Base-by-base conservation (phyloP, 2,113 vertebrate species). In the Mus spicilegus region DNA sequence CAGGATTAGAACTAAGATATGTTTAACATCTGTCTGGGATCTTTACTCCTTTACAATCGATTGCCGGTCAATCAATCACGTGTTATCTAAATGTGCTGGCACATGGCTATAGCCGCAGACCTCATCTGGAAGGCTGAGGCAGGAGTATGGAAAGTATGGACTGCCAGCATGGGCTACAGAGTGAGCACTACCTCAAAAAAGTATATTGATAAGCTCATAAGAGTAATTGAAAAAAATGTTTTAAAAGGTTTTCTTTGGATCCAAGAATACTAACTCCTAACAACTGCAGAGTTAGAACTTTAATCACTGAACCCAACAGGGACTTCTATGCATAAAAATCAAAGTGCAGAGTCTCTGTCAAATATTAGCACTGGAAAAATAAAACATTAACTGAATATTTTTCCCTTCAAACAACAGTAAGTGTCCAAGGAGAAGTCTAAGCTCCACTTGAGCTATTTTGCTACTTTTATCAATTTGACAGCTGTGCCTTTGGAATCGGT, bases 381-480 rank as follows among this genome's bases (percentile, higher is more conserved):
- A 93, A 97, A 97, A 95, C 67, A 96, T 91, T 95, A 96, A 96
- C 61, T 87, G 82, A 75, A 87, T 42, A 70, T 30, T 2, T 1
- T 76, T 58, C 42, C 72, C 54, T 51, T 10, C 20, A 87, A 91
- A 77, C 56, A 92, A 90, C 42, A 97, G 70, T 65, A 54, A 93
- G 12, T 87, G 78, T 87, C 91, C 46, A 93, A 93, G 33, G 70
- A 76, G 51, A 95, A 96, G 46, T 22, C 46, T 82, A 92, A 96
- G 80, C 20, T 96, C 61, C 14, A 78, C 82, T 94, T 94, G 89
- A 94, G 54, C 67, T 95, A 51, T 77, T 97, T 95, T 97, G 76
- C 80, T 94, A 89, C 87, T 93, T 97, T 94, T 93, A 93, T 87
- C 93, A 97, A 95, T 92, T 82, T 95, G 87, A 97, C 94, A 97